Conservation (phyloP, 2,888 invertebrate species). For the Mesochorus sp. region DNA sequence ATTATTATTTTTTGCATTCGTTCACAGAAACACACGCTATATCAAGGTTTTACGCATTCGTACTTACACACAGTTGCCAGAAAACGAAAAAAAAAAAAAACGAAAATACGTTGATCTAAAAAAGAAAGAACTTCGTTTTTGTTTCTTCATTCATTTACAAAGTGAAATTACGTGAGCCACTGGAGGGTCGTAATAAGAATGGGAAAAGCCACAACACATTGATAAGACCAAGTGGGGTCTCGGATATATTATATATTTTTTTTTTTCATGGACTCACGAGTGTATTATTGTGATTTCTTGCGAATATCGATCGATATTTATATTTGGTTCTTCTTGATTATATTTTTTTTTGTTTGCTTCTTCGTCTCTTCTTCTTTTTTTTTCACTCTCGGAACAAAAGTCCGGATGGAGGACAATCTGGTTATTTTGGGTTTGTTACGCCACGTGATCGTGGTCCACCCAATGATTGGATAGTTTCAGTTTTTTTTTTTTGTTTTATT, state of each 20-base stretch:
- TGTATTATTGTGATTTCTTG: conserved; percentile 13
- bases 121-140: not conserved
- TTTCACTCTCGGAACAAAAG: conserved; percentile 13
- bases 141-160: conserved; percentile 15
- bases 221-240: conserved; percentile 37
- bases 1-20: too few relatives aligned
- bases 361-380: too few relatives aligned
- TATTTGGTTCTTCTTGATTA: conserved; percentile 33
- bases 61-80: conserved; percentile 36
- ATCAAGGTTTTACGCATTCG: conserved; percentile 11
- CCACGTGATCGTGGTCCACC: conserved; percentile 47
- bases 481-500: conserved; percentile 11
- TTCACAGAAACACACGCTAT: conserved; percentile 24
- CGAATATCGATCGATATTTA: conserved; percentile 20
- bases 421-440: conserved; percentile 28
- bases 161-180: conserved; percentile 59
- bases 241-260: conserved; percentile 6
- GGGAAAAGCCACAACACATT: conserved; percentile 44
- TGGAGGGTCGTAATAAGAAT: conserved; percentile 54
- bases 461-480: conserved; percentile 55
- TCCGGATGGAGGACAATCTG: conserved; percentile 39
- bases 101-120: not conserved
- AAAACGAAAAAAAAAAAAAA: conserved; percentile 14
- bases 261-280: not conserved
- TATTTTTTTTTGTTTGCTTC: not conserved